Percentiles rank a stretch among this genome's conserved stretches.
Conservation (phyloP, 2,888 invertebrate genomes). For the Plebejus argus region DNA sequence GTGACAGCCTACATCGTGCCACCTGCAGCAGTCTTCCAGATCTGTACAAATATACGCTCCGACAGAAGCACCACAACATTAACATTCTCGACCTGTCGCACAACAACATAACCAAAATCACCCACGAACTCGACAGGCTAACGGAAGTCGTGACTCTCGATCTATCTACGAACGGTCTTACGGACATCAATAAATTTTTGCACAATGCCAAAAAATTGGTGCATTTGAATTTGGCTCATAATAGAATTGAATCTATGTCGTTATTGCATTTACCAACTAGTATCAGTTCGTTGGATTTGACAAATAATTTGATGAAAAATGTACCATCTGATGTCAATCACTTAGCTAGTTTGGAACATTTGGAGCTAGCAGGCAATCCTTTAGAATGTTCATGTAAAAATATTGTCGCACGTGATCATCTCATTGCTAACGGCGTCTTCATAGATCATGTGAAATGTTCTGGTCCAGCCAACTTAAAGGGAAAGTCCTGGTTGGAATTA, state of each 20-base stretch:
- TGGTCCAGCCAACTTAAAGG: slow-evolving; percentile 74
- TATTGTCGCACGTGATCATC: slow-evolving; percentile 81
- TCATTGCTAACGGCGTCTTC: slow-evolving; percentile 77
- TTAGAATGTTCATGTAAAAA: slow-evolving; percentile 87
- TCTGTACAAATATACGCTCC: slow-evolving; percentile 83
- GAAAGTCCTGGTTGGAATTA: slow-evolving; percentile 80
- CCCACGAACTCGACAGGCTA: slow-evolving; percentile 80
- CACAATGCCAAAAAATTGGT: slow-evolving; percentile 79
- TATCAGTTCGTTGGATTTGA: slow-evolving; percentile 83
- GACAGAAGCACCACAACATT: slow-evolving; percentile 75
- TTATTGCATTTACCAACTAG: slow-evolving; percentile 78
- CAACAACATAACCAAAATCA: slow-evolving; percentile 80
- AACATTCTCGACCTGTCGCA: slow-evolving; percentile 83
- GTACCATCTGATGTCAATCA: slow-evolving; percentile 81
- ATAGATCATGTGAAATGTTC: slow-evolving; percentile 80
- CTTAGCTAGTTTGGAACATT: slow-evolving; percentile 79
- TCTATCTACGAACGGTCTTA: slow-evolving; percentile 82
- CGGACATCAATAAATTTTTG: slow-evolving; percentile 80
- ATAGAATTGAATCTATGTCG: slow-evolving; percentile 79
- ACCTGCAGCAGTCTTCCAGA: slow-evolving; percentile 86
- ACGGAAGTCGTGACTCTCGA: slow-evolving; percentile 83
- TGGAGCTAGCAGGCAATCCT: slow-evolving; percentile 85
- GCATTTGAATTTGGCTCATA: slow-evolving; percentile 82
- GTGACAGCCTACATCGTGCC: slow-evolving; percentile 85
- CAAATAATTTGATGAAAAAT: slow-evolving; percentile 81